Evolutionary conservation across 2,113 vertebrate genomes (phyloP).

Genomic region (Chionis minor): DNA sequence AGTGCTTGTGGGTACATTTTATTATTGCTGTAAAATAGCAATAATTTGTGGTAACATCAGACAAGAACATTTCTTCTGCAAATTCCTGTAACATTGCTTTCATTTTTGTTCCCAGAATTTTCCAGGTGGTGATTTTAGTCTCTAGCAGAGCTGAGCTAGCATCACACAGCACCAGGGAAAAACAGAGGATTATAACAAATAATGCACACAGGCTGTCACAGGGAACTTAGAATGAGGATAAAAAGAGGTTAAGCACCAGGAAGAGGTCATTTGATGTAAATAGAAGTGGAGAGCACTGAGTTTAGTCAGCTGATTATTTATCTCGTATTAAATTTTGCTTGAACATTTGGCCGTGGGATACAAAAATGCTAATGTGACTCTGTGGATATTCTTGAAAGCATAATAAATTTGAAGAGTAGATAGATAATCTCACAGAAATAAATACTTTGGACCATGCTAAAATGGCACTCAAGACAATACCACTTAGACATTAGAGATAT

Average conservation of each 20-base stretch:
- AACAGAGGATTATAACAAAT: background rate
- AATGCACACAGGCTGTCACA: background rate
- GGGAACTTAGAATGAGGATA: background rate
- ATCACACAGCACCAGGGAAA: background rate
- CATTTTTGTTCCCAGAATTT: background rate
- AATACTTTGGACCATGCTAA: constrained; percentile 3
- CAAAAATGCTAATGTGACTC: constrained; percentile 36
- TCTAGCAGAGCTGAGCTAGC: background rate
- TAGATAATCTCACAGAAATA: constrained; percentile 15
- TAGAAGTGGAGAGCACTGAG: background rate
- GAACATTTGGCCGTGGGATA: background rate
- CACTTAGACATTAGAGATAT: constrained; percentile 28
- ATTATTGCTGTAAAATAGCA: background rate
- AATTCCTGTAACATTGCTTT: background rate
- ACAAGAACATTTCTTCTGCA: background rate
- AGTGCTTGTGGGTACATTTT: background rate
- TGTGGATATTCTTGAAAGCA: constrained; percentile 25
- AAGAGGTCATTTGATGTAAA: constrained; percentile 26
- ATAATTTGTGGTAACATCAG: background rate
- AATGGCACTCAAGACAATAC: constrained; percentile 5
- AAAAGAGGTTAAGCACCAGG: background rate
- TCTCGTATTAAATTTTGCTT: constrained; percentile 6
- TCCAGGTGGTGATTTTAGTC: background rate
- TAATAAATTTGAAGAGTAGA: constrained; percentile 36
- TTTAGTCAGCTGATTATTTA: constrained; percentile 37